Evolutionary conservation across 2,113 vertebrate genomes (phyloP).

Genomic region (Bufo bufo): DNA sequence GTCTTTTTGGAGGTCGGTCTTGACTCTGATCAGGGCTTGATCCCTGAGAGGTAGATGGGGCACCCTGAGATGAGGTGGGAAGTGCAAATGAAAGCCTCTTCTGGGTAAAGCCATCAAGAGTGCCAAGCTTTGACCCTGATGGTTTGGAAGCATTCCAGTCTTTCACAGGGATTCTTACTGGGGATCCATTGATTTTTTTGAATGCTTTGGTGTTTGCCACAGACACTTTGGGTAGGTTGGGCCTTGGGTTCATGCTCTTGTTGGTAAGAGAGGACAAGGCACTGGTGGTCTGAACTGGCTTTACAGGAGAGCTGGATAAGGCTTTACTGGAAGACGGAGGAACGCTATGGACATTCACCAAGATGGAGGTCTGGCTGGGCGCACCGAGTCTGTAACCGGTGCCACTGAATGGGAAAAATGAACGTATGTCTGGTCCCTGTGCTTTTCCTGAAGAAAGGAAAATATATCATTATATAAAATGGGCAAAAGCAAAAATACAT

Average conservation of each 20-base stretch:
- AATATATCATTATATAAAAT: neutral
- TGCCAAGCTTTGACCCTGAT: constrained; percentile 30
- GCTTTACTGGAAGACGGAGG: constrained; percentile 32
- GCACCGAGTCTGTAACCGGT: constrained; percentile 83
- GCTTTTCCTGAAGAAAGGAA: constrained; percentile 70
- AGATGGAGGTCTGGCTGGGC: constrained; percentile 48
- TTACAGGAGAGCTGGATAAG: constrained; percentile 54
- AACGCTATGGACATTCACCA: constrained; percentile 54
- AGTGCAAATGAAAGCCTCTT: constrained; percentile 53
- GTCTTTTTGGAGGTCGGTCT: constrained; percentile 56
- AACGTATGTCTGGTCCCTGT: constrained; percentile 66
- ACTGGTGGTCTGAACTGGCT: neutral
- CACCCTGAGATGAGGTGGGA: neutral
- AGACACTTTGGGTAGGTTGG: constrained; percentile 71
- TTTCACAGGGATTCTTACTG: constrained; percentile 65
- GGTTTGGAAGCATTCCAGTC: constrained; percentile 21
- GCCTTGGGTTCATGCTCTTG: constrained; percentile 50
- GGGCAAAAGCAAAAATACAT: neutral
- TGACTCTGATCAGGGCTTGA: constrained; percentile 19
- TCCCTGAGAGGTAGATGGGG: constrained; percentile 12
- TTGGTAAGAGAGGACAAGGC: neutral
- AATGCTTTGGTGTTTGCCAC: constrained; percentile 73
- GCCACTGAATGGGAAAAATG: constrained; percentile 83
- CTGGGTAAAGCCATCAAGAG: neutral
- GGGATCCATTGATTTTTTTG: constrained; percentile 75